Evolutionary conservation across 2,888 invertebrate species (phyloP).

Genomic region (Stomorhina lunata): DNA sequence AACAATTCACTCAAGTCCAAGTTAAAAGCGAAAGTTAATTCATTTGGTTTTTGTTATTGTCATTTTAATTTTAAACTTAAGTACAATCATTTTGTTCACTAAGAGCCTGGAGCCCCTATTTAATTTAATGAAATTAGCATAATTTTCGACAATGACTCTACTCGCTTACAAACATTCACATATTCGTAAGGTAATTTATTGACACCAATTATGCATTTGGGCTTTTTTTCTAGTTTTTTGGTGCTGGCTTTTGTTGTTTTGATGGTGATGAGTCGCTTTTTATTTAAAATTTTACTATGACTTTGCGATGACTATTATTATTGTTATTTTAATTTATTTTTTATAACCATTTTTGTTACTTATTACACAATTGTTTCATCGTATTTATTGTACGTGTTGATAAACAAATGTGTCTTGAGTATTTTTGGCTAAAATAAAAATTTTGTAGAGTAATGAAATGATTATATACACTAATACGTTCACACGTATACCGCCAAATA

Average conservation of each 20-base stretch:
- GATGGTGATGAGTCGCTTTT: slow-evolving; percentile 3
- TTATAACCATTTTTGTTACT: not conserved
- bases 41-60: slow-evolving; percentile 12
- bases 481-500: not conserved
- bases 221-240: slow-evolving; percentile 12
- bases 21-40: slow-evolving; percentile 54
- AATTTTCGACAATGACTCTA: slow-evolving; percentile 19
- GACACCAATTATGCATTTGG: slow-evolving; percentile 47
- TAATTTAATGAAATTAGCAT: slow-evolving; percentile 59
- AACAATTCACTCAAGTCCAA: not conserved
- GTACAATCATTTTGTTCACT: slow-evolving; percentile 3
- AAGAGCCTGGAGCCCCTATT: slow-evolving; percentile 47
- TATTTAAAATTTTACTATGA: slow-evolving; percentile 30
- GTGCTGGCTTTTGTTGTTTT: too few species aligned
- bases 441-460: slow-evolving; percentile 31
- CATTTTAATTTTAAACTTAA: slow-evolving; percentile 9
- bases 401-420: slow-evolving; percentile 34
- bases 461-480: not conserved
- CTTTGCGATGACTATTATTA: slow-evolving; percentile 28
- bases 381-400: slow-evolving; percentile 48
- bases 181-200: slow-evolving; percentile 39
- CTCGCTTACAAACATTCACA: slow-evolving; percentile 2
- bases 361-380: slow-evolving; percentile 55
- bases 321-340: slow-evolving; percentile 2
- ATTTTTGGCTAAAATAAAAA: slow-evolving; percentile 14